phyloP scores from a whole-genome alignment of 2,797 vertebrate genomes.

The Epinephelus awoara region DNA sequence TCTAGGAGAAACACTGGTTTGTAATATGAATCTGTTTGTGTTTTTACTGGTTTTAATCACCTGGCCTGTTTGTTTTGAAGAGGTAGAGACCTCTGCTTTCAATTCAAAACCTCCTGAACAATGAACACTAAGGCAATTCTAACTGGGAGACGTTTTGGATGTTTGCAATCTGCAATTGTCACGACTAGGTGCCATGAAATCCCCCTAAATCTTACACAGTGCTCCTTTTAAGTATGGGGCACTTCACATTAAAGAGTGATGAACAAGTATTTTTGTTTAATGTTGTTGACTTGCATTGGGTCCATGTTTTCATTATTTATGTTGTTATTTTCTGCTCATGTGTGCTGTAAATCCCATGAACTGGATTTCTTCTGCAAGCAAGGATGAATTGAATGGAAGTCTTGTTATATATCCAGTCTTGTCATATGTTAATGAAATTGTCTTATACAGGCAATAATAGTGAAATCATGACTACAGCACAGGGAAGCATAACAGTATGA shows the following conservation, averaged over 20 bases:
- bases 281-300: conserved; percentile 6
- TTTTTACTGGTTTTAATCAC: no score
- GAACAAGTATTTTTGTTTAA: conserved; percentile 19
- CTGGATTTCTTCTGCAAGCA: conserved; percentile 17
- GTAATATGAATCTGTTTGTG: no score
- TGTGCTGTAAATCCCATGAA: conserved; percentile 30
- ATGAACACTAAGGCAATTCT: no score
- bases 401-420: conserved; percentile 6
- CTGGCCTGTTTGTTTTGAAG: no score
- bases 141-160: no score
- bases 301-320: conserved; percentile 17
- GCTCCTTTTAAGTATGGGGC: conserved; percentile 4
- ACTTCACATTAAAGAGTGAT: conserved; percentile 29
- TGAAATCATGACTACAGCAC: conserved; percentile 1
- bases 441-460: neutral
- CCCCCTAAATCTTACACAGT: no score
- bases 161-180: no score
- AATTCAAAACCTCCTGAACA: no score
- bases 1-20: no score
- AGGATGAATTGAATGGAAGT: conserved; percentile 6
- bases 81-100: no score
- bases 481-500: conserved; percentile 5
- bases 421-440: conserved; percentile 43
- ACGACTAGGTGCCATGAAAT: no score
- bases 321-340: conserved; percentile 9